Percentiles rank a stretch among this genome's conserved stretches.
Evolutionary conservation across 1,140 invertebrate species (phyloP).

Genomic region (Leguminivora glycinivorella): DNA sequence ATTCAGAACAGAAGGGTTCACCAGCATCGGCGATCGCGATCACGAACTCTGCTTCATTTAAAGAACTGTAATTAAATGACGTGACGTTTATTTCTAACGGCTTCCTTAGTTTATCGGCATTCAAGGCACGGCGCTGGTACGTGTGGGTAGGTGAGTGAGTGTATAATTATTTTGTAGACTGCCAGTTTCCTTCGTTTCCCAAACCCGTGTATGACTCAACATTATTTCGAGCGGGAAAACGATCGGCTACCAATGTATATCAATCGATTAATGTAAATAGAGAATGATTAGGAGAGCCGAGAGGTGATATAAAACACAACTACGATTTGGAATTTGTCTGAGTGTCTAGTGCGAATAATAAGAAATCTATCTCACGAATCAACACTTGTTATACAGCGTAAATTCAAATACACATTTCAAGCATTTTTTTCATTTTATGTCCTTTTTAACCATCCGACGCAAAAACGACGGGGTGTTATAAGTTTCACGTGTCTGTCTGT

Average conservation of each 20-base stretch:
- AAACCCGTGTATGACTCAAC: conserved; percentile 25
- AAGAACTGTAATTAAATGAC: background rate
- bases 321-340: background rate
- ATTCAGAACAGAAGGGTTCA: background rate
- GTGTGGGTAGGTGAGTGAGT: conserved; percentile 3
- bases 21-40: too few relatives aligned
- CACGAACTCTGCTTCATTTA: background rate
- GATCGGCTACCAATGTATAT: background rate
- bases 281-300: background rate
- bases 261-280: conserved; percentile 2
- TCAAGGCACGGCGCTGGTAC: background rate
- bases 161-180: conserved; percentile 22
- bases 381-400: too few relatives aligned
- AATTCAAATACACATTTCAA: too few relatives aligned
- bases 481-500: too few relatives aligned
- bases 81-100: conserved; percentile 1
- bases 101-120: conserved; percentile 14
- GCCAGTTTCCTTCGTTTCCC: conserved; percentile 18
- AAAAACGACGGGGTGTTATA: too few relatives aligned
- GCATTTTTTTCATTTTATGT: too few relatives aligned
- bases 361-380: too few relatives aligned
- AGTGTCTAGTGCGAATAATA: too few relatives aligned
- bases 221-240: conserved; percentile 16
- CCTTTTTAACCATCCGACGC: too few relatives aligned
- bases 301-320: background rate